These are phyloP conservation scores for Capitulum mitella DNA, from an alignment of 2,888 invertebrate genomes.

Conservation along the genomic window DNA sequence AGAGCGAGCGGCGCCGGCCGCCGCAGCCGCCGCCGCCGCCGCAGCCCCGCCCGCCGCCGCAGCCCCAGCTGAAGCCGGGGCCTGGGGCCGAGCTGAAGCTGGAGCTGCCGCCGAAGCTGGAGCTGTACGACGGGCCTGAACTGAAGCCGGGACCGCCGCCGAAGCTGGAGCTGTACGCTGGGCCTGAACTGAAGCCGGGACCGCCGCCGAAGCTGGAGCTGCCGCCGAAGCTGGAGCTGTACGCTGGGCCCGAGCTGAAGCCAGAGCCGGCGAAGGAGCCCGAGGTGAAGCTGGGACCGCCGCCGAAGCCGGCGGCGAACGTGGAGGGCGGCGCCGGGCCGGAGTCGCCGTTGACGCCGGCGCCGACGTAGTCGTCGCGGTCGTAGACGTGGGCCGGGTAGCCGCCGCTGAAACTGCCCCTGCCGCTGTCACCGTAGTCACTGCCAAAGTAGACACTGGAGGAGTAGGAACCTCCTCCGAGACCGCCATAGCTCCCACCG, in stretches of 20 bases:
- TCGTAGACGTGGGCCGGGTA: background rate
- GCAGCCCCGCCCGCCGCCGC: background rate
- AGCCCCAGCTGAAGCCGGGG: background rate
- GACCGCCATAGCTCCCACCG: background rate
- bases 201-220: background rate
- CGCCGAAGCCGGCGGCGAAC: background rate
- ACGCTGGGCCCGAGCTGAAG: background rate
- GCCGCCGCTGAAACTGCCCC: slow-evolving; percentile 1
- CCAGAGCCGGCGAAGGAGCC: background rate
- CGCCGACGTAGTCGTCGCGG: background rate
- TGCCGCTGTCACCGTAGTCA: background rate
- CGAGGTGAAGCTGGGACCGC: background rate
- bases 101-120: background rate
- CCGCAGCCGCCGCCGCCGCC: background rate
- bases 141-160: background rate
- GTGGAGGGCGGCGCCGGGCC: too few species aligned
- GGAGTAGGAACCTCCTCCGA: background rate
- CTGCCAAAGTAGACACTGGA: background rate
- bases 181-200: background rate
- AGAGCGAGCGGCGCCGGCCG: too few species aligned
- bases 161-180: background rate
- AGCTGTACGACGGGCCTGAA: background rate
- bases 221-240: background rate
- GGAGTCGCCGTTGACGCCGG: background rate
- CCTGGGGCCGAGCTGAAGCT: background rate